phyloP scores from a whole-genome alignment of 2,888 invertebrate genomes.

The Athalia cordata region DNA sequence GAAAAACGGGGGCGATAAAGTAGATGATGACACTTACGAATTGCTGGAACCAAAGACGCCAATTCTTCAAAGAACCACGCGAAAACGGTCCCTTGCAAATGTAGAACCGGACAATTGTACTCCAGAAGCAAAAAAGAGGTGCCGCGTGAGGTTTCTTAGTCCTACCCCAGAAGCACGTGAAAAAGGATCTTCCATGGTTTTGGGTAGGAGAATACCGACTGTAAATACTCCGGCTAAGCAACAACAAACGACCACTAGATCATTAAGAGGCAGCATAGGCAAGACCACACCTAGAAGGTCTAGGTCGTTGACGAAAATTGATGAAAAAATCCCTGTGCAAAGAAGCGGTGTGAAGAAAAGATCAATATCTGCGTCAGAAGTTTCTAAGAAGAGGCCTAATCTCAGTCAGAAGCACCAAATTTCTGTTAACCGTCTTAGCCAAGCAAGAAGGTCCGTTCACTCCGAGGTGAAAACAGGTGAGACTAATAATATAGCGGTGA shows the following conservation, averaged over 20 bases:
- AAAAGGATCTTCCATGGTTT: neutral
- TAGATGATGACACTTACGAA: constrained; percentile 58
- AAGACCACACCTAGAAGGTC: constrained; percentile 38
- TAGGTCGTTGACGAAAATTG: constrained; percentile 33
- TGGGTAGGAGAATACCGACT: neutral
- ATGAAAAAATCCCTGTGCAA: constrained; percentile 4
- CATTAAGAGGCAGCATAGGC: constrained; percentile 47
- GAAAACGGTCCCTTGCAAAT: constrained; percentile 51
- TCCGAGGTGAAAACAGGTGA: constrained; percentile 55
- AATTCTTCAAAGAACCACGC: constrained; percentile 50
- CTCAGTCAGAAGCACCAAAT: constrained; percentile 65
- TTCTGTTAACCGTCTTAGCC: constrained; percentile 71
- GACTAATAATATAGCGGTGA: neutral
- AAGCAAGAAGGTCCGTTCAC: constrained; percentile 66
- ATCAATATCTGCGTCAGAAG: constrained; percentile 51
- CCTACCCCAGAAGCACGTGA: neutral
- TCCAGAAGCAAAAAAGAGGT: constrained; percentile 50
- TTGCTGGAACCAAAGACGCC: constrained; percentile 60
- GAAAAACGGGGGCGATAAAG: neutral
- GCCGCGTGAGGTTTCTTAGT: constrained; percentile 59
- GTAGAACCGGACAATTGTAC: constrained; percentile 39
- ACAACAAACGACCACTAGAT: neutral
- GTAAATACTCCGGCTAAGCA: constrained; percentile 8
- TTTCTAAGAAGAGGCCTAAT: constrained; percentile 68
- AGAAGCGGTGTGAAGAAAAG: constrained; percentile 42